Evolutionary conservation across 2,113 vertebrate species (phyloP), one percentile per base, ranked within the genome.

Genomic region (Amphiprion percula): DNA sequence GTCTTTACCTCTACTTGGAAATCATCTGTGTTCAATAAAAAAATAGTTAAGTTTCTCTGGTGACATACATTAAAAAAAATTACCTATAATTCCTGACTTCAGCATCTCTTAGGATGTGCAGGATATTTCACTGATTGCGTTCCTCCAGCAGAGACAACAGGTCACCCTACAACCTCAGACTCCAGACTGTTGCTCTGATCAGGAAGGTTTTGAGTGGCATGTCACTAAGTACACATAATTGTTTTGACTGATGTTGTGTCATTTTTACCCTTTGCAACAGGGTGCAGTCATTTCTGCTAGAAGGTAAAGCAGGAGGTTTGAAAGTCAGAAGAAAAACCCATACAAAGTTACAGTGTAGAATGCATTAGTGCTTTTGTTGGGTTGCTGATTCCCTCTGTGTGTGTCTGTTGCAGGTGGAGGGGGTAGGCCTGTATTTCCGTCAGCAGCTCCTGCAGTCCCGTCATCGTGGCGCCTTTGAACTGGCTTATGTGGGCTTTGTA

Each of bases 401-500:
- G 33, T 75, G 1, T 71, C 2, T 89, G 52, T 84, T 71, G 14
- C 88, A 99, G 98, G 95, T 99, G 88, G 95, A 96, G 91, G 95
- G 94, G 78, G 96, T 99, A 3, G 98, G 98, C 23, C 88, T 94
- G 78, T 98, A 99, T 90, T 99, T 99, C 89, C 97, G 97, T 84
- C 95, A 96, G 88, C 97, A 98, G 84, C 96, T 99, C 64, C 94
- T 99, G 77, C 97, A 98, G 58, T 99, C 98, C 44, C 97, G 98
- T 73, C 98, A 99, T 88, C 96, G 98, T 78, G 98, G 98, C 41
- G 97, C 98, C 28, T 99, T 99, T 93, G 98, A 99, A 88, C 84
- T 99, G 93, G 98, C 98, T 14, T 99, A 99, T 0, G 96, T 98
- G 91, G 98, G 98, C 76, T 99, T 99, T 68, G 96, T 97, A 49